Conservation (phyloP, 2,888 invertebrate genomes). For the Crematogaster levior region DNA sequence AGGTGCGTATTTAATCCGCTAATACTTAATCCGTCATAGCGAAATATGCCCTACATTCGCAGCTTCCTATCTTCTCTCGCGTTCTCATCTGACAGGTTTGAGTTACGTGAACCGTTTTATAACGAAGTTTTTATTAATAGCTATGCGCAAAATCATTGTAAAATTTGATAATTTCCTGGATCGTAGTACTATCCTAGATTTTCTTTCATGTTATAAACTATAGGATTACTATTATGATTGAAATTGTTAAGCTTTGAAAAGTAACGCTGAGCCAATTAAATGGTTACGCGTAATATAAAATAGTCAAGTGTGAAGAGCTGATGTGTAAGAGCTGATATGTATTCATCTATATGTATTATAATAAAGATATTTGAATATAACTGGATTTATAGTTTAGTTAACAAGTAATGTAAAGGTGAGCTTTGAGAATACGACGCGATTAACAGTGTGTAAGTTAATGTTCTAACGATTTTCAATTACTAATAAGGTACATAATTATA, state of each 20-base stretch:
- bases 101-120: constrained; percentile 14
- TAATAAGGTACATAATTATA: too few relatives aligned
- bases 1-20: constrained; percentile 1
- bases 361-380: too few relatives aligned
- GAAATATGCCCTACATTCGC: background rate
- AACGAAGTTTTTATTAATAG: constrained; percentile 6
- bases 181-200: background rate
- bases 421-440: too few relatives aligned
- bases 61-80: background rate
- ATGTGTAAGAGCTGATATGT: too few relatives aligned
- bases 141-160: background rate
- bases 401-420: too few relatives aligned
- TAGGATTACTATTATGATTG: background rate
- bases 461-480: too few relatives aligned
- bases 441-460: too few relatives aligned
- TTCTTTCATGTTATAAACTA: background rate
- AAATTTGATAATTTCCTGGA: background rate
- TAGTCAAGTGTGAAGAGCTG: background rate
- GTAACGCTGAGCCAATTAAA: background rate
- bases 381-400: background rate
- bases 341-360: too few relatives aligned
- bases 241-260: background rate
- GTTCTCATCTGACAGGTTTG: background rate
- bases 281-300: background rate
- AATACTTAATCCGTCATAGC: constrained; percentile 6